A percentile compares a stretch with the other conserved stretches of the same genome.
These are phyloP conservation scores for Ichneumon xanthorius DNA, from an alignment of 2,888 invertebrate genomes.

Conservation along the genomic window DNA sequence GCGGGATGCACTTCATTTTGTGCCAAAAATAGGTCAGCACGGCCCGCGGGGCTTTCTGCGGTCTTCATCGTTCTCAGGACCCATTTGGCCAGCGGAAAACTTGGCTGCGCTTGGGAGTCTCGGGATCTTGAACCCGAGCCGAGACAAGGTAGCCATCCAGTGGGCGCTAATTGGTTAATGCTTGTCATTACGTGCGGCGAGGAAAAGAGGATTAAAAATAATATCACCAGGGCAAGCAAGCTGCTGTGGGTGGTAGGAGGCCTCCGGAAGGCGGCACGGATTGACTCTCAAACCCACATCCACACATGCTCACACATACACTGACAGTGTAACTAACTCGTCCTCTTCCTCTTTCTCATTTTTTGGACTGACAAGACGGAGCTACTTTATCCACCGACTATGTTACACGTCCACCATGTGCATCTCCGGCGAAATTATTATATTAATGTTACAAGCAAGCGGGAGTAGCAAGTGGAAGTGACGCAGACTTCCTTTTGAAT, in stretches of 20 bases:
- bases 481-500: conserved; percentile 51
- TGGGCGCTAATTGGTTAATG: conserved; percentile 80
- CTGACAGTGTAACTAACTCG: conserved; percentile 29
- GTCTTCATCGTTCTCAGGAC: conserved; percentile 51
- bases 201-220: conserved; percentile 78
- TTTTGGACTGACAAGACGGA: conserved; percentile 44
- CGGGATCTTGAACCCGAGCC: conserved; percentile 59
- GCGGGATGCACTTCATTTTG: conserved; percentile 61
- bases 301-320: neutral
- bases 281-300: conserved; percentile 51
- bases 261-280: conserved; percentile 54
- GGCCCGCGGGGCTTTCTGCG: conserved; percentile 42
- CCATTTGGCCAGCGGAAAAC: conserved; percentile 50
- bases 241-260: conserved; percentile 15
- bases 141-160: conserved; percentile 63
- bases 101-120: neutral
- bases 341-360: conserved; percentile 39
- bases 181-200: conserved; percentile 73
- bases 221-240: conserved; percentile 64
- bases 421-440: conserved; percentile 54
- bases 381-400: conserved; percentile 49
- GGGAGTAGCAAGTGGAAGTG: conserved; percentile 40
- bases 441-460: conserved; percentile 31
- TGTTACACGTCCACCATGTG: conserved; percentile 39
- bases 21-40: conserved; percentile 63